A percentile compares a stretch with the other conserved stretches of the same genome.
phyloP scores from a whole-genome alignment of 1,140 invertebrate genomes.

The Protaetia brevitarsis region DNA sequence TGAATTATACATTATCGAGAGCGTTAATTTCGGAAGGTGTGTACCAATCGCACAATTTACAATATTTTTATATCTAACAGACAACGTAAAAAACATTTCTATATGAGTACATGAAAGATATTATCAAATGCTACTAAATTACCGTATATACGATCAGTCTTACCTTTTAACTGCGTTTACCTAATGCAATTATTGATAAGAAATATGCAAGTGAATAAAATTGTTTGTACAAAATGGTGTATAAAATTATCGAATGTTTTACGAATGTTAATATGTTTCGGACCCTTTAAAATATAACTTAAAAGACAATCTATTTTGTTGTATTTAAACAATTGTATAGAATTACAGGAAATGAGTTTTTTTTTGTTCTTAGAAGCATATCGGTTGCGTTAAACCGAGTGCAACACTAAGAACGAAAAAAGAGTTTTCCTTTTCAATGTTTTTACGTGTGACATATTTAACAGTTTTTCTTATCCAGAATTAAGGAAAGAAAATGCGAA shows the following conservation, averaged over 20 bases:
- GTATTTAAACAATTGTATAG: constrained; percentile 31
- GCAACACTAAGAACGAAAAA: constrained; percentile 1
- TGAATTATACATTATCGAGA: neutral
- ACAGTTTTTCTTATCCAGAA: constrained; percentile 19
- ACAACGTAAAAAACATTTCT: neutral
- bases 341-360: constrained; percentile 19
- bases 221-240: constrained; percentile 16
- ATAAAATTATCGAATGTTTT: constrained; percentile 19
- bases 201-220: constrained; percentile 5
- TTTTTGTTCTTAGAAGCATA: neutral
- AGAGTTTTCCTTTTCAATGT: constrained; percentile 14
- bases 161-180: constrained; percentile 12
- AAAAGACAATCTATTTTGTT: constrained; percentile 39
- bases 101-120: neutral
- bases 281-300: constrained; percentile 19
- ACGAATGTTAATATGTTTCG: constrained; percentile 19
- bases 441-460: constrained; percentile 16
- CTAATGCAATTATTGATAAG: neutral
- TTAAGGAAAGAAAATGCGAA: neutral
- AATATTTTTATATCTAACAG: constrained; percentile 15
- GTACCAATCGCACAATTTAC: constrained; percentile 20
- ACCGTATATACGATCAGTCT: neutral
- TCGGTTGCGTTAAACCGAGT: neutral
- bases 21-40: neutral
- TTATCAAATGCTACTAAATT: neutral